phyloP scores from a whole-genome alignment of 1,140 invertebrate genomes.

The Magallana angulata region DNA sequence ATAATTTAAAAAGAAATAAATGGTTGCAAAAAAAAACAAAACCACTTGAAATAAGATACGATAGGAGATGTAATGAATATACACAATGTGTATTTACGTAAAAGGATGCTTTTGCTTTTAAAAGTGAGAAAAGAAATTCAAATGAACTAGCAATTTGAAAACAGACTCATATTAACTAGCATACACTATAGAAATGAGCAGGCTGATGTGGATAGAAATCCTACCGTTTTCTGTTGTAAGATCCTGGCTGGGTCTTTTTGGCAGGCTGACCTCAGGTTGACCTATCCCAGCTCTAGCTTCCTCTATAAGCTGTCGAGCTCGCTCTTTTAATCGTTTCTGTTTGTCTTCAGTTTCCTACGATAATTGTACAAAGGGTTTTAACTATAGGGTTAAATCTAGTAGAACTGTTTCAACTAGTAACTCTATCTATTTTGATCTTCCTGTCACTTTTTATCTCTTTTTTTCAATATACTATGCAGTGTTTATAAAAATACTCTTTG shows the following conservation, averaged over 20 bases:
- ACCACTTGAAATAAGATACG: neutral
- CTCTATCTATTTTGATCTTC: too few relatives aligned
- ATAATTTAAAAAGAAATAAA: neutral
- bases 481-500: too few relatives aligned
- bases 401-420: too few relatives aligned
- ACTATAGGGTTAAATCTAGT: too few relatives aligned
- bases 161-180: too few relatives aligned
- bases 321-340: constrained; percentile 90
- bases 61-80: neutral
- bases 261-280: constrained; percentile 59
- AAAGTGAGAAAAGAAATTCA: too few relatives aligned
- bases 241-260: constrained; percentile 10
- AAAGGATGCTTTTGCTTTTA: too few relatives aligned
- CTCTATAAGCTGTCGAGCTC: constrained; percentile 92
- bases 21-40: neutral
- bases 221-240: constrained; percentile 25
- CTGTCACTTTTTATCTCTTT: too few relatives aligned
- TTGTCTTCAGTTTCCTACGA: constrained; percentile 86
- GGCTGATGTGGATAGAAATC: neutral
- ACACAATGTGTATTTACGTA: neutral
- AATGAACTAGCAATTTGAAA: too few relatives aligned
- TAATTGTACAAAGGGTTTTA: neutral
- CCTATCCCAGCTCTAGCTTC: constrained; percentile 85
- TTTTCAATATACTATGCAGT: too few relatives aligned
- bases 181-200: neutral